These are phyloP conservation scores for Formica exsecta DNA, from an alignment of 1,140 invertebrate genomes.

Conservation along the genomic window DNA sequence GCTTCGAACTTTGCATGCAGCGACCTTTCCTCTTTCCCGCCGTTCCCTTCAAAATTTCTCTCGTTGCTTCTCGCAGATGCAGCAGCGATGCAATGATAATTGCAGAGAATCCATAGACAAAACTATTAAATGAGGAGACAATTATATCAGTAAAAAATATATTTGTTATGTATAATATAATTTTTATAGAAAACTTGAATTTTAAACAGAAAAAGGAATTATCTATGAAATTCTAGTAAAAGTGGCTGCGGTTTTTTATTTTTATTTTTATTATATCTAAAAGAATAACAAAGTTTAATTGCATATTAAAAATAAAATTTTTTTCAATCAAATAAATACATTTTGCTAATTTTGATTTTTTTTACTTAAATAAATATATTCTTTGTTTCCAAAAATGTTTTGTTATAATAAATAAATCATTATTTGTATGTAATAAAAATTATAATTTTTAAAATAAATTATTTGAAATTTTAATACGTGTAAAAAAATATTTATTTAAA, in stretches of 20 bases:
- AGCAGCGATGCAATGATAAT: neutral
- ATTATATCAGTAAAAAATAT: neutral
- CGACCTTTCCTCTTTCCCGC: constrained; percentile 60
- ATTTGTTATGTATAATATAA: neutral
- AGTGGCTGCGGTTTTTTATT: neutral
- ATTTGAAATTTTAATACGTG: too few species aligned
- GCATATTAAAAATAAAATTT: too few species aligned
- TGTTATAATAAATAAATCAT: too few species aligned
- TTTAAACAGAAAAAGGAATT: neutral
- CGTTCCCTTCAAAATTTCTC: constrained; percentile 56
- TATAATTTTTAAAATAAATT: too few species aligned
- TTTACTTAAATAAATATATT: too few species aligned
- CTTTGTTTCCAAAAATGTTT: too few species aligned
- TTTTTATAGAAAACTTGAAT: neutral
- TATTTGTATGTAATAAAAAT: too few species aligned
- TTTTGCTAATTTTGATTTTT: too few species aligned
- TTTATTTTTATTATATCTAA: neutral
- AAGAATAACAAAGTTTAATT: neutral
- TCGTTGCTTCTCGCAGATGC: neutral
- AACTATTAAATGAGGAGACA: neutral
- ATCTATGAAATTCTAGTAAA: neutral
- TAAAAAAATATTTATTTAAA: too few species aligned
- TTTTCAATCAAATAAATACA: too few species aligned
- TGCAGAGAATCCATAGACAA: neutral
- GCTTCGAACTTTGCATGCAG: constrained; percentile 53